These are phyloP conservation scores for Python bivittatus DNA, from an alignment of 2,113 vertebrate genomes.

Conservation along the genomic window DNA sequence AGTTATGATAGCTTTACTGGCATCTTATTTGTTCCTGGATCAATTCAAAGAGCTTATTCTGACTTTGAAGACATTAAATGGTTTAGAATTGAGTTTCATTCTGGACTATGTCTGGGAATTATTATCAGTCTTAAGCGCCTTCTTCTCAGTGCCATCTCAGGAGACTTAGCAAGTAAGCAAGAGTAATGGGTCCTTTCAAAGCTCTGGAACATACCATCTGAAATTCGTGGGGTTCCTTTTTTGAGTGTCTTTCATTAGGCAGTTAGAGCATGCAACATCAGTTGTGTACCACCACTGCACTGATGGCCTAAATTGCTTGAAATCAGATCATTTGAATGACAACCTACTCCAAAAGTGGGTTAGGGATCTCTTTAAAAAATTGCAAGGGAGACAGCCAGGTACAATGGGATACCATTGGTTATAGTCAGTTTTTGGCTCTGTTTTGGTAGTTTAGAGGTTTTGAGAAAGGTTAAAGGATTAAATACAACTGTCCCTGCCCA, in stretches of 20 bases:
- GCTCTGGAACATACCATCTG: neutral
- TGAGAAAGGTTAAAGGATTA: neutral
- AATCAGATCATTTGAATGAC: neutral
- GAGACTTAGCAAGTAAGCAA: neutral
- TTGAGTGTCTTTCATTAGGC: neutral
- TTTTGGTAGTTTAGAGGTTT: neutral
- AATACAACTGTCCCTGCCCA: neutral
- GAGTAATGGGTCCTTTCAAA: neutral
- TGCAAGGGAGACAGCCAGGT: neutral
- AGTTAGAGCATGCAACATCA: neutral
- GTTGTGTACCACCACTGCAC: neutral
- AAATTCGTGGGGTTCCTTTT: neutral
- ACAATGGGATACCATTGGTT: neutral
- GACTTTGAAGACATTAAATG: neutral
- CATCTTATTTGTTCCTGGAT: neutral
- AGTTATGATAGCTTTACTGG: neutral
- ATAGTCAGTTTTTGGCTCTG: neutral
- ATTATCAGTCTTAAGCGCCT: neutral
- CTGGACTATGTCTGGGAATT: too few relatives aligned
- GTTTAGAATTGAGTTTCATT: neutral
- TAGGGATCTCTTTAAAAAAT: neutral
- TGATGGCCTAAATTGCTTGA: neutral
- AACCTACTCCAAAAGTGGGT: neutral
- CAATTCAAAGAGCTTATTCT: neutral
- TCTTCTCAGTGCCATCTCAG: neutral